phyloP scores from a whole-genome alignment of 2,888 invertebrate species.

The Seira ritae region DNA sequence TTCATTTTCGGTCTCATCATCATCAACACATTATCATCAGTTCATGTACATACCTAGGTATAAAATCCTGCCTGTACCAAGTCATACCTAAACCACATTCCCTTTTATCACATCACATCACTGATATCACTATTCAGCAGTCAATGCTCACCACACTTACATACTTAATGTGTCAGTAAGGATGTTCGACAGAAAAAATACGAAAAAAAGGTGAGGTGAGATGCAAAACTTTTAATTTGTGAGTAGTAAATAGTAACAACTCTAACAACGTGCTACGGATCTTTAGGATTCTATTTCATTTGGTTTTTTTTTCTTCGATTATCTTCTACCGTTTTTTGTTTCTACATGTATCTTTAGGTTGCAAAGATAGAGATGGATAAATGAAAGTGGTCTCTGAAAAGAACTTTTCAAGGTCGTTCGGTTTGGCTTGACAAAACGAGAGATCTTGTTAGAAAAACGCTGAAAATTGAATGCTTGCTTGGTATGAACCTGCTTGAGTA shows the following conservation, averaged over 20 bases:
- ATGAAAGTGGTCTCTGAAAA: constrained; percentile 37
- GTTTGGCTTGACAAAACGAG: constrained; percentile 2
- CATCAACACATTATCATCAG: not conserved
- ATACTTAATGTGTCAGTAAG: too few species aligned
- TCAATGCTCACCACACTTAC: too few species aligned
- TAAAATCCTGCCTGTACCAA: too few species aligned
- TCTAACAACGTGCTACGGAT: too few species aligned
- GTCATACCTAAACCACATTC: too few species aligned
- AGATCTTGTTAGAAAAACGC: not conserved
- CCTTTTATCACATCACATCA: too few species aligned
- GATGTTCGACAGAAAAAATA: not conserved
- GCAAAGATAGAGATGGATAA: not conserved
- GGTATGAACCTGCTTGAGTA: too few species aligned
- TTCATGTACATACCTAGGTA: not conserved
- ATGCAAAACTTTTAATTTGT: not conserved
- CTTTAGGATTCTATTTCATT: too few species aligned
- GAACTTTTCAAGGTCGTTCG: constrained; percentile 41
- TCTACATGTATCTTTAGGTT: too few species aligned
- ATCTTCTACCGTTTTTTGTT: too few species aligned
- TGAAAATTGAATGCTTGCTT: not conserved
- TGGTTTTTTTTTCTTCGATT: too few species aligned
- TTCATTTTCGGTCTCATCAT: not conserved
- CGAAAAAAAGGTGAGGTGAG: not conserved
- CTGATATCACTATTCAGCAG: too few species aligned
- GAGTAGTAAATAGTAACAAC: not conserved